phyloP scores from a whole-genome alignment of 2,797 vertebrate species.

The Coregonus suidteri region DNA sequence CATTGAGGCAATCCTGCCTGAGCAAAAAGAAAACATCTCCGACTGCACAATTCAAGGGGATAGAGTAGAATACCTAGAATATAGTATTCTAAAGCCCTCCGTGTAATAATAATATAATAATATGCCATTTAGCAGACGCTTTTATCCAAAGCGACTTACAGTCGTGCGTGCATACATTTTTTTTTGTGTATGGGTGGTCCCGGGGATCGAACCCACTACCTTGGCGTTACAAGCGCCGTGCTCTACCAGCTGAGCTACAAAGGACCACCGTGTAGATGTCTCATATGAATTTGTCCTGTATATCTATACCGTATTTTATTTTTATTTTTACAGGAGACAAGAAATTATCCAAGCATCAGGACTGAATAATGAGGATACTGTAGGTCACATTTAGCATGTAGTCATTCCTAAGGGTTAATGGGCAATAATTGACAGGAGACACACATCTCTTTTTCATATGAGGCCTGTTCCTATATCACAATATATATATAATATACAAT shows the following conservation, averaged over 20 bases:
- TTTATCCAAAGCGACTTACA: no score
- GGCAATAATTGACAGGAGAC: neutral
- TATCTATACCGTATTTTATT: slow-evolving; percentile 22
- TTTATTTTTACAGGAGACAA: slow-evolving; percentile 20
- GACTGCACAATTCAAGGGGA: slow-evolving; percentile 20
- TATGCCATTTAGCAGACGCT: no score
- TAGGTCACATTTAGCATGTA: neutral
- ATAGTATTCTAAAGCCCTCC: slow-evolving; percentile 49
- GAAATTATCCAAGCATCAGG: no score
- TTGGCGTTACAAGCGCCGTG: no score
- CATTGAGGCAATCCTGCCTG: slow-evolving; percentile 77
- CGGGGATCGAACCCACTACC: no score
- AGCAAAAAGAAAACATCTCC: slow-evolving; percentile 33
- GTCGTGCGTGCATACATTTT: no score
- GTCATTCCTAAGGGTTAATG: neutral
- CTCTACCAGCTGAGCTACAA: no score
- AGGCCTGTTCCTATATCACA: neutral
- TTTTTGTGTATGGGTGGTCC: no score
- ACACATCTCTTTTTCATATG: neutral
- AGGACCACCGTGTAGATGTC: no score
- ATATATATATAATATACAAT: neutral
- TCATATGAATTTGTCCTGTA: no score
- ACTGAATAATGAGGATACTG: neutral
- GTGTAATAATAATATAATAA: no score
- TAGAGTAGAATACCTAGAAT: slow-evolving; percentile 33